These are phyloP conservation scores for Erpetoichthys calabaricus DNA, from an alignment of 2,797 vertebrate species.

Conservation along the genomic window DNA sequence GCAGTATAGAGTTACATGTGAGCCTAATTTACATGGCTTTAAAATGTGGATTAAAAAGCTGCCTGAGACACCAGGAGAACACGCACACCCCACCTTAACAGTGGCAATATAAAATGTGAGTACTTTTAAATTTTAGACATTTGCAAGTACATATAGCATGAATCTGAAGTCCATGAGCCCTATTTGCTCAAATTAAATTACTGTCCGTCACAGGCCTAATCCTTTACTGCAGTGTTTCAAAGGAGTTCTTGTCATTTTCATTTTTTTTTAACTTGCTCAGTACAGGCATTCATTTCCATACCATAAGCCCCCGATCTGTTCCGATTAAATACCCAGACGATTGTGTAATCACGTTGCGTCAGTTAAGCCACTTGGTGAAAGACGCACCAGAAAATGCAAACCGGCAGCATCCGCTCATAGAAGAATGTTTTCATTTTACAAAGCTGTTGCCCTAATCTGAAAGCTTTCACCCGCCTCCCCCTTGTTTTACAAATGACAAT, in stretches of 20 bases:
- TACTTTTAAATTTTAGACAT: too few species aligned
- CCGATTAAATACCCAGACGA: neutral
- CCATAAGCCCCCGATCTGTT: neutral
- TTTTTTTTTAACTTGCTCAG: neutral
- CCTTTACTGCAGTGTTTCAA: too few species aligned
- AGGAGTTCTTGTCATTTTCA: neutral
- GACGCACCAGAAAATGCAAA: constrained; percentile 8
- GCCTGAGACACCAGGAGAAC: too few species aligned
- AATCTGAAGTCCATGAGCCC: too few species aligned
- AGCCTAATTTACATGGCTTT: too few species aligned
- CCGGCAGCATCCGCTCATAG: neutral
- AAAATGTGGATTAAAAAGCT: too few species aligned
- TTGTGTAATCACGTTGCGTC: neutral
- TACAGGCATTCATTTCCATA: neutral
- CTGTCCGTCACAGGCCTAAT: too few species aligned
- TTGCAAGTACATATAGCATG: too few species aligned
- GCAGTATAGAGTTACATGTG: too few species aligned
- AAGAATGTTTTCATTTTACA: constrained; percentile 1
- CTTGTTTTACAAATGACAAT: constrained; percentile 7
- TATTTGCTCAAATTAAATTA: too few species aligned
- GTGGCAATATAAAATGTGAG: too few species aligned
- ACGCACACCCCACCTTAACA: too few species aligned
- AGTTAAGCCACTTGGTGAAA: neutral
- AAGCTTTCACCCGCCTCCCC: neutral
- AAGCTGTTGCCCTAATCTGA: constrained; percentile 6